A percentile compares a stretch with the other conserved stretches of the same genome.
phyloP scores from a whole-genome alignment of 2,797 vertebrate genomes.

The Heteromormyrus szaboi region DNA sequence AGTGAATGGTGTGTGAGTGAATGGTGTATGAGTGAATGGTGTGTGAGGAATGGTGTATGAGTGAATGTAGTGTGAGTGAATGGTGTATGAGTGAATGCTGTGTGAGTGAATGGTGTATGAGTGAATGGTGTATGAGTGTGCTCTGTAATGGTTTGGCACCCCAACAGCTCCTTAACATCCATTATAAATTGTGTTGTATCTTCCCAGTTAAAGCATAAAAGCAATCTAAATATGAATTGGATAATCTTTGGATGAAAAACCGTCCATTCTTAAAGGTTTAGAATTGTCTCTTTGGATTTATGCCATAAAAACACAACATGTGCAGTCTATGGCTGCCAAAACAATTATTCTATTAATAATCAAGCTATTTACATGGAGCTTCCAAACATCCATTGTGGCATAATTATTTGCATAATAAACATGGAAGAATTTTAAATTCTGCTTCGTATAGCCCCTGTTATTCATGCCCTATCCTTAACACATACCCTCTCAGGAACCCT shows the following conservation, averaged over 20 bases:
- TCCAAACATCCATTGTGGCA: not conserved
- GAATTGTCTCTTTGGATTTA: not conserved
- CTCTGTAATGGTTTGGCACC: not conserved
- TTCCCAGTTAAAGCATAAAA: not conserved
- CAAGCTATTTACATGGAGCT: constrained; percentile 9
- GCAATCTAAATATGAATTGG: not conserved
- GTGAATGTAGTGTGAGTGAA: too few species aligned
- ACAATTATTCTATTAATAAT: constrained; percentile 13
- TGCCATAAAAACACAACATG: constrained; percentile 7
- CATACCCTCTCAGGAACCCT: not conserved
- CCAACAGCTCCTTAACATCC: not conserved
- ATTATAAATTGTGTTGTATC: not conserved
- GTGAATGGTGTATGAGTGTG: not conserved
- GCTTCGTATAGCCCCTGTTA: not conserved
- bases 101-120: too few species aligned
- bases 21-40: too few species aligned
- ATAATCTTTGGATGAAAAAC: constrained; percentile 1
- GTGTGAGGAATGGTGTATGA: too few species aligned
- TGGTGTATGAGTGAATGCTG: too few species aligned
- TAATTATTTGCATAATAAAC: constrained; percentile 11
- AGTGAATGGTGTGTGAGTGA: too few species aligned
- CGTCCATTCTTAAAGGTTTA: not conserved
- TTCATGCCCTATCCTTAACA: not conserved
- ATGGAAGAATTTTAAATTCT: not conserved
- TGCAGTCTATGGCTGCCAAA: constrained; percentile 2